Conservation (phyloP, 2,113 vertebrate genomes). For the Gyps fulvus region DNA sequence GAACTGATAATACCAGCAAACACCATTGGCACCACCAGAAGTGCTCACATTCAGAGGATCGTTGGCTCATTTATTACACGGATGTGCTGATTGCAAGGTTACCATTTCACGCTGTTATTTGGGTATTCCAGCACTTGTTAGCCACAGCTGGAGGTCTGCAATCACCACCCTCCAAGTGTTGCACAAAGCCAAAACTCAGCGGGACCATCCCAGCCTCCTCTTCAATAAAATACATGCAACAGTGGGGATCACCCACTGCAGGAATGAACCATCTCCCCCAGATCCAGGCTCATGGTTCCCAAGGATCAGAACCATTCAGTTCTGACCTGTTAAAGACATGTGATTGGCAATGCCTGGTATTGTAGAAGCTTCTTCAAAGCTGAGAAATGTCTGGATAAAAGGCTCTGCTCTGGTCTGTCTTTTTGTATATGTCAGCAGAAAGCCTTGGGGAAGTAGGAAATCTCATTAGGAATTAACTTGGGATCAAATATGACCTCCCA, state of each 20-base stretch:
- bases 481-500: not conserved
- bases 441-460: not conserved
- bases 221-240: not conserved
- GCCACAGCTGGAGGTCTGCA: not conserved
- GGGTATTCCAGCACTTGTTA: not conserved
- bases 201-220: not conserved
- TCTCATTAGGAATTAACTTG: constrained; percentile 27
- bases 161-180: not conserved
- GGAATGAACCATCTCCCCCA: not conserved
- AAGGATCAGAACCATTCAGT: not conserved
- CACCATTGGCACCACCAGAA: not conserved
- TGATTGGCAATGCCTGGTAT: not conserved
- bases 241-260: not conserved
- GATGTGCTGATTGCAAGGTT: accelerated
- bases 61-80: not conserved
- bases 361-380: not conserved
- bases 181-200: not conserved
- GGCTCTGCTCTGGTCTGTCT: not conserved
- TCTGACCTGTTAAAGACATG: not conserved
- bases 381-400: not conserved
- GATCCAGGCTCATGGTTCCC: not conserved
- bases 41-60: accelerated
- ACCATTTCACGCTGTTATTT: not conserved
- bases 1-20: not conserved
- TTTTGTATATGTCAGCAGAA: not conserved